Evolutionary conservation across 2,888 invertebrate species (phyloP).

Genomic region (Halictus quadricinctus): DNA sequence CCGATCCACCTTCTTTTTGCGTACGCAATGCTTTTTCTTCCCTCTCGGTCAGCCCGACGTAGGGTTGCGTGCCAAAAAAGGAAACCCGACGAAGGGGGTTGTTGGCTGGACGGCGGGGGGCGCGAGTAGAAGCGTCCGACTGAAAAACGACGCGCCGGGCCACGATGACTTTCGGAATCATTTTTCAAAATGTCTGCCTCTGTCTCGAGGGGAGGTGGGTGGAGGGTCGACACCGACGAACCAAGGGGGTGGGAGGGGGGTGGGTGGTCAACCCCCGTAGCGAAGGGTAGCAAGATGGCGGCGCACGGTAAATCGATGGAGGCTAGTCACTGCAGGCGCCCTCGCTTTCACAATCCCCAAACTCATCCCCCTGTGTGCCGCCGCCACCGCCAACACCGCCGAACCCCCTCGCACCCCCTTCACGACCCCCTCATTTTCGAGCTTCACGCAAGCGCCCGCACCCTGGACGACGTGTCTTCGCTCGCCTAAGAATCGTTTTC

Average conservation of each 20-base stretch:
- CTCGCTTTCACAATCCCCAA: slow-evolving; percentile 78
- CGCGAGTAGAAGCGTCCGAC: slow-evolving; percentile 42
- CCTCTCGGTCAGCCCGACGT: slow-evolving; percentile 30
- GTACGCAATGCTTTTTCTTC: slow-evolving; percentile 58
- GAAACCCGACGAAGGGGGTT: slow-evolving; percentile 29
- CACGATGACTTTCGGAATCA: slow-evolving; percentile 80
- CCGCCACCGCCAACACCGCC: slow-evolving; percentile 55
- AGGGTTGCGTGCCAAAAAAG: slow-evolving; percentile 60
- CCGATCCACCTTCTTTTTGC: slow-evolving; percentile 63
- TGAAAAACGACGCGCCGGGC: slow-evolving; percentile 68
- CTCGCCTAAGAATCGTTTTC: slow-evolving; percentile 70
- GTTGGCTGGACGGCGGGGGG: not conserved
- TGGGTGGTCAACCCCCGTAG: slow-evolving; percentile 81
- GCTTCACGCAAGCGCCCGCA: slow-evolving; percentile 80
- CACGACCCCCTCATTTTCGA: slow-evolving; percentile 79
- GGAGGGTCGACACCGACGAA: slow-evolving; percentile 69
- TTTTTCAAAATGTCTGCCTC: slow-evolving; percentile 82
- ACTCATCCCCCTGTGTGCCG: slow-evolving; percentile 71
- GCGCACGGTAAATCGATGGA: slow-evolving; percentile 83
- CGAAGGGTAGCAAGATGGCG: slow-evolving; percentile 83
- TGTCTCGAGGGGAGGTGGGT: slow-evolving; percentile 68
- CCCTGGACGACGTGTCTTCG: slow-evolving; percentile 68
- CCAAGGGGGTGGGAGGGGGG: slow-evolving; percentile 53
- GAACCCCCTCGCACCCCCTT: slow-evolving; percentile 43
- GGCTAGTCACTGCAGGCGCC: slow-evolving; percentile 82